Percentiles rank a stretch among this genome's conserved stretches.
Evolutionary conservation across 1,140 invertebrate genomes (phyloP).

Genomic region (Aphelenchoides avenae): DNA sequence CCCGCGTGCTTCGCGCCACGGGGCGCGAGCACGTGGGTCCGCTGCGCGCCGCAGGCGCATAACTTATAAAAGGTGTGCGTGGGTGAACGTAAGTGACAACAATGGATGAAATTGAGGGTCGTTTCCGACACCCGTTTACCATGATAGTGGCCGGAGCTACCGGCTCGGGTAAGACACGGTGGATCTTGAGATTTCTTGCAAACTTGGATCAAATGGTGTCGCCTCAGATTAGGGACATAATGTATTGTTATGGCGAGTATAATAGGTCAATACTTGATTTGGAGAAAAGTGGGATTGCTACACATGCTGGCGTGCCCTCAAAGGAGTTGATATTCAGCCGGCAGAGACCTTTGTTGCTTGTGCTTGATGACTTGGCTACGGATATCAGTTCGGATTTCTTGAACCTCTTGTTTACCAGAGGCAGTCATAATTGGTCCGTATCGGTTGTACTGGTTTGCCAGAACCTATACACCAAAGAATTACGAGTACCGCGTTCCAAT

Average conservation of each 20-base stretch:
- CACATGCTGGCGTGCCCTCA: not conserved
- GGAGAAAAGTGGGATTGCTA: not conserved
- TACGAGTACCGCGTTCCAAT: slow-evolving; percentile 11
- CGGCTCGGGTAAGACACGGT: slow-evolving; percentile 1
- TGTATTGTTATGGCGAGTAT: slow-evolving; percentile 17
- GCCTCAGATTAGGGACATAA: not conserved
- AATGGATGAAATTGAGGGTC: too few relatives aligned
- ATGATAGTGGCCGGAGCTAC: slow-evolving; percentile 6
- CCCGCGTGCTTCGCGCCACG: too few relatives aligned
- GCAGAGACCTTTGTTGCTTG: not conserved
- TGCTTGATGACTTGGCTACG: slow-evolving; percentile 1
- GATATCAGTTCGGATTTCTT: slow-evolving; percentile 14
- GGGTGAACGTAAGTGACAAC: too few relatives aligned
- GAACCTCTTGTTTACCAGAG: slow-evolving; percentile 5
- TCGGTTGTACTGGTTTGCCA: slow-evolving; percentile 10
- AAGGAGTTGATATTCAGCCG: slow-evolving; percentile 2
- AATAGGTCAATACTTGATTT: slow-evolving; percentile 9
- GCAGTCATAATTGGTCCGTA: slow-evolving; percentile 19
- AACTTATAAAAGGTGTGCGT: too few relatives aligned
- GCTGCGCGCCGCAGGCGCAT: too few relatives aligned
- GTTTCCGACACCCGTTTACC: slow-evolving; percentile 7
- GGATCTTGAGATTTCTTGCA: not conserved
- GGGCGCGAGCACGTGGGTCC: too few relatives aligned
- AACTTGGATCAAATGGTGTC: not conserved
- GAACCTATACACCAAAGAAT: slow-evolving; percentile 17